A percentile compares a stretch with the other conserved stretches of the same genome.
These are phyloP conservation scores for Centruroides vittatus DNA, from an alignment of 1,140 invertebrate species.

Conservation along the genomic window DNA sequence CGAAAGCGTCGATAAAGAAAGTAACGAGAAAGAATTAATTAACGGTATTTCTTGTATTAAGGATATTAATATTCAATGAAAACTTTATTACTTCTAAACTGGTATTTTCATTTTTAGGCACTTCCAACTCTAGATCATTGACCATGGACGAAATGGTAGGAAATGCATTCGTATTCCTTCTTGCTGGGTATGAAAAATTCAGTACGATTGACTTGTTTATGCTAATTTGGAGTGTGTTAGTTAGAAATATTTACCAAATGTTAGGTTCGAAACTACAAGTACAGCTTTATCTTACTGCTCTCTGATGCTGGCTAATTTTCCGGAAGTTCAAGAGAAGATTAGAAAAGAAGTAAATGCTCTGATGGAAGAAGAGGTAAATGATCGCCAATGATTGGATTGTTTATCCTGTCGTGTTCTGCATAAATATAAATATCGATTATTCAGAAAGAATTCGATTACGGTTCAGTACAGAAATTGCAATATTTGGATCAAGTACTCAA, in stretches of 20 bases:
- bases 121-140: neutral
- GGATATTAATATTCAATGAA: too few species aligned
- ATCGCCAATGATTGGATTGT: too few species aligned
- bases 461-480: neutral
- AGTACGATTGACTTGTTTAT: neutral
- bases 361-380: conserved; percentile 4
- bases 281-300: conserved; percentile 27
- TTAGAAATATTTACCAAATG: too few species aligned
- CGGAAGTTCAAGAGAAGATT: conserved; percentile 29
- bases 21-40: too few species aligned
- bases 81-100: too few species aligned
- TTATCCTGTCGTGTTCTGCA: too few species aligned
- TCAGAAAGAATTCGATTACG: neutral
- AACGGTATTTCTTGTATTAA: too few species aligned
- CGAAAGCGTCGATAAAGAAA: too few species aligned
- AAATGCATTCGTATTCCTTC: conserved; percentile 14
- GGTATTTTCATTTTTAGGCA: too few species aligned
- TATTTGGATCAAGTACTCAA: neutral
- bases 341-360: conserved; percentile 24
- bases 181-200: conserved; percentile 9
- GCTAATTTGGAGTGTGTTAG: too few species aligned
- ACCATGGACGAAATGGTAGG: conserved; percentile 7
- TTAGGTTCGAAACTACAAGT: conserved; percentile 36
- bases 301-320: conserved; percentile 30
- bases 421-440: neutral